A percentile compares a stretch with the other conserved stretches of the same genome.
phyloP scores from a whole-genome alignment of 2,113 vertebrate species.

The Hypocryptadius cinnamomeus region DNA sequence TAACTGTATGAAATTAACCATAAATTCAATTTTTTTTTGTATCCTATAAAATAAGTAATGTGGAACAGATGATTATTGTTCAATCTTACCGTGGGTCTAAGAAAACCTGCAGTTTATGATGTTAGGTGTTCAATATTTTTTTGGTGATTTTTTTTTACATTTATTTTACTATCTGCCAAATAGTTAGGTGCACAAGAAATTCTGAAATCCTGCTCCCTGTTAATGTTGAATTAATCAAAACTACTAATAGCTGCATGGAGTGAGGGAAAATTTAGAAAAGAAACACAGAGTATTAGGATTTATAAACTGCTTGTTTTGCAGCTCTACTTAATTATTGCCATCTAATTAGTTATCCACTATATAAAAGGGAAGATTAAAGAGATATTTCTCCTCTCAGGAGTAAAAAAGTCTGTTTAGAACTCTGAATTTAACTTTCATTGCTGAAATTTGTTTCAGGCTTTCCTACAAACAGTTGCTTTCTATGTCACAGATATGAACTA shows the following conservation, averaged over 20 bases:
- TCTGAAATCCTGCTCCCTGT: not conserved
- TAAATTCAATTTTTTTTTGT: not conserved
- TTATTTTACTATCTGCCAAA: not conserved
- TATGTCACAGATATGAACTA: not conserved
- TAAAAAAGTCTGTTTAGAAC: not conserved
- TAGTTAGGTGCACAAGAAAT: not conserved
- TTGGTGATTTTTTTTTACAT: not conserved
- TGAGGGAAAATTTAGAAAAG: not conserved
- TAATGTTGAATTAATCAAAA: not conserved
- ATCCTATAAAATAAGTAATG: not conserved
- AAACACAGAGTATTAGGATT: not conserved
- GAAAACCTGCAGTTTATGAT: not conserved
- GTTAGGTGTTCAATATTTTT: not conserved
- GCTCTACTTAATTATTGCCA: not conserved
- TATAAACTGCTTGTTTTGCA: not conserved
- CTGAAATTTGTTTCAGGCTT: not conserved
- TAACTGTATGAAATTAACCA: not conserved
- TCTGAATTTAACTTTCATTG: not conserved
- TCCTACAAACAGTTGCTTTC: not conserved
- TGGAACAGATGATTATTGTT: not conserved
- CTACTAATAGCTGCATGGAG: not conserved
- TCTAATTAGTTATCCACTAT: not conserved
- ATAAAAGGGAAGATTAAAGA: not conserved
- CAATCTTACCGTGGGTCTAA: fast-evolving
- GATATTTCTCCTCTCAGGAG: not conserved